phyloP scores from a whole-genome alignment of 23 tunicate genomes.

The Oikopleura dioica region DNA sequence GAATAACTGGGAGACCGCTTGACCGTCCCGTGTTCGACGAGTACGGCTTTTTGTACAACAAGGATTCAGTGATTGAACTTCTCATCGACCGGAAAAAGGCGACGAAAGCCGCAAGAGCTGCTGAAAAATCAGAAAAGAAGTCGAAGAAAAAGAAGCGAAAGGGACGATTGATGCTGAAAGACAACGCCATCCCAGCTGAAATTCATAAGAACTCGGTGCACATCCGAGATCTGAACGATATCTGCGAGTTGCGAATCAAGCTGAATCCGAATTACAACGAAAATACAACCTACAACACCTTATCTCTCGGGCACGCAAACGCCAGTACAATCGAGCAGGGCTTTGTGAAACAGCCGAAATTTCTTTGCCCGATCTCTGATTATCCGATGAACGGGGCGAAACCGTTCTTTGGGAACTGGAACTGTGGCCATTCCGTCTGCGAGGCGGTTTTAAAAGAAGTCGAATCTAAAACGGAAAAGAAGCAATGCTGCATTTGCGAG shows the following conservation, averaged over 20 bases:
- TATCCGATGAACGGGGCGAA: background rate
- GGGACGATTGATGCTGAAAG: background rate
- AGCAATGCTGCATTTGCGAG: background rate
- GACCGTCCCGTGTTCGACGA: background rate
- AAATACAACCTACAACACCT: background rate
- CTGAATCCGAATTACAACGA: background rate
- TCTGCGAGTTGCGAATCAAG: background rate
- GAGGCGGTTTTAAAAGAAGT: background rate
- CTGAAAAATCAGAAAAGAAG: background rate
- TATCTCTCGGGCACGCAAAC: background rate
- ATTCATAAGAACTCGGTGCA: background rate
- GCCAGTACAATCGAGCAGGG: background rate
- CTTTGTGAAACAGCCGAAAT: background rate
- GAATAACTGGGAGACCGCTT: background rate
- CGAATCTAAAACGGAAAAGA: background rate
- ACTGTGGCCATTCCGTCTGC: background rate
- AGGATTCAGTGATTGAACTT: background rate
- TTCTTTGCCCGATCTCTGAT: background rate
- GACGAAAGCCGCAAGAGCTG: background rate
- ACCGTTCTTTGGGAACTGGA: conserved; percentile 1
- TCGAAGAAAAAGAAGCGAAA: background rate
- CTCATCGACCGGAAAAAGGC: background rate
- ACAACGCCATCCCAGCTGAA: background rate
- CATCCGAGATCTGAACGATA: background rate
- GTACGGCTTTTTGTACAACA: background rate